A percentile compares a stretch with the other conserved stretches of the same genome.
Evolutionary conservation across 2,113 vertebrate genomes (phyloP).

Genomic region (Coturnix japonica): DNA sequence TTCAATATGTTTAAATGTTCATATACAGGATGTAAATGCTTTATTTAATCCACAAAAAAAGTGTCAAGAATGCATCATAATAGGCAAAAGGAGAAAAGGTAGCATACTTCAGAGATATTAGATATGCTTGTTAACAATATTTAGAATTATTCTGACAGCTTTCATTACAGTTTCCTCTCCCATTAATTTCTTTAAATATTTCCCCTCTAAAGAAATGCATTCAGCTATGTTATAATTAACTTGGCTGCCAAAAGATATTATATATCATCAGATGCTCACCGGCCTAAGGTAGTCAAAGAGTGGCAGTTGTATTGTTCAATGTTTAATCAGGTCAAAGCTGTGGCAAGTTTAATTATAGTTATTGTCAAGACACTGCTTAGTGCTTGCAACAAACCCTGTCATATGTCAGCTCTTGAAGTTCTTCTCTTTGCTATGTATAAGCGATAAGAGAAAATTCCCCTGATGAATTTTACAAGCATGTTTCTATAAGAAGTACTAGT

Average conservation of each 20-base stretch:
- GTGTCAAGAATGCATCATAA: neutral
- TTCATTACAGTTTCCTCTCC: constrained; percentile 80
- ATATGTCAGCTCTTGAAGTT: constrained; percentile 70
- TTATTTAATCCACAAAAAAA: neutral
- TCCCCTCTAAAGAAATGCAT: constrained; percentile 78
- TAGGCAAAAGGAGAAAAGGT: neutral
- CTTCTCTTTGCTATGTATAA: constrained; percentile 45
- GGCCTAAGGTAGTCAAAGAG: constrained; percentile 83
- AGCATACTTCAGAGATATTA: constrained; percentile 47
- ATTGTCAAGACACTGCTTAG: constrained; percentile 81
- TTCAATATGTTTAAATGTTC: neutral
- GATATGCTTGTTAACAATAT: constrained; percentile 72
- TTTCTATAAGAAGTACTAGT: neutral
- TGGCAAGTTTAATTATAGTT: constrained; percentile 88
- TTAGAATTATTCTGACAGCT: constrained; percentile 86
- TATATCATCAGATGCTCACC: constrained; percentile 82
- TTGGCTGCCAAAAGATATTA: constrained; percentile 91
- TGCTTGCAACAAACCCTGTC: constrained; percentile 77
- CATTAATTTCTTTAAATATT: constrained; percentile 77
- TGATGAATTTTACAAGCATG: neutral
- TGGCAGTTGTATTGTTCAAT: constrained; percentile 80
- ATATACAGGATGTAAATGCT: neutral
- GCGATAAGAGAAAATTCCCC: neutral
- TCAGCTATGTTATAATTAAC: constrained; percentile 92
- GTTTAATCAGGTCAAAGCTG: constrained; percentile 88